Evolutionary conservation across 2,797 vertebrate genomes (phyloP).

Genomic region (Tokudaia tokunoshimensis): DNA sequence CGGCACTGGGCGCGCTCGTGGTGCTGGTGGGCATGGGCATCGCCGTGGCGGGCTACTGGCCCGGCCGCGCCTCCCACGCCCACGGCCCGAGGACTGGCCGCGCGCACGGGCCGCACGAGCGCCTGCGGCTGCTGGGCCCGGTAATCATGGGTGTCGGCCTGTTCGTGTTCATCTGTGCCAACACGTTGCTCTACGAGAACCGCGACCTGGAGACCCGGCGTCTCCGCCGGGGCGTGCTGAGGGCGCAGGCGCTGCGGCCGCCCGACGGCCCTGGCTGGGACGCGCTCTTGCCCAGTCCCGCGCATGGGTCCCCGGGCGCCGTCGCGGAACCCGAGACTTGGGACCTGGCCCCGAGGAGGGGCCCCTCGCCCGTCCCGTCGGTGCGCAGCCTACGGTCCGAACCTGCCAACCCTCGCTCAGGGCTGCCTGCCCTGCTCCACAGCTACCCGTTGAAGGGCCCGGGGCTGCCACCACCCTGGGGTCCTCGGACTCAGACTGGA

Average conservation of each 20-base stretch:
- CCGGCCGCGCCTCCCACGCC: constrained; percentile 87
- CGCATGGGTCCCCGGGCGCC: constrained; percentile 76
- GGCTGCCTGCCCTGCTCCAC: constrained; percentile 87
- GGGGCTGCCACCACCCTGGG: constrained; percentile 76
- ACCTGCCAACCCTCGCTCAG: constrained; percentile 82
- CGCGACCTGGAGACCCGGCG: constrained; percentile 95
- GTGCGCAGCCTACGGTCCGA: constrained; percentile 83
- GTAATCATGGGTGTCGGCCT: constrained; percentile 99
- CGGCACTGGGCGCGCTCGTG: constrained; percentile 93
- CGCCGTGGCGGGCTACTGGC: constrained; percentile 97
- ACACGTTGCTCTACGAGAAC: constrained; percentile 97
- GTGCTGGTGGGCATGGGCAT: constrained; percentile 95
- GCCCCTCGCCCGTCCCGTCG: constrained; percentile 79
- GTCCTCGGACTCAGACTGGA: constrained; percentile 70
- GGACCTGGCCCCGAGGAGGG: constrained; percentile 72
- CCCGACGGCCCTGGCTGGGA: constrained; percentile 84
- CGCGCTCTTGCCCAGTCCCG: constrained; percentile 74
- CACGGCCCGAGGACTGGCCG: constrained; percentile 77
- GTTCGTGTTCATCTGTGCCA: constrained; percentile 98
- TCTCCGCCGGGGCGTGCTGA: constrained; percentile 87
- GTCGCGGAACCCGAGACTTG: constrained; percentile 55
- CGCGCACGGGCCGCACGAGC: constrained; percentile 90
- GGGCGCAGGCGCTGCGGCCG: constrained; percentile 87
- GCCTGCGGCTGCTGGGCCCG: constrained; percentile 95
- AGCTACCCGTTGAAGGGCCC: constrained; percentile 80